phyloP scores from a whole-genome alignment of 2,113 vertebrate species.

The Alces alces region DNA sequence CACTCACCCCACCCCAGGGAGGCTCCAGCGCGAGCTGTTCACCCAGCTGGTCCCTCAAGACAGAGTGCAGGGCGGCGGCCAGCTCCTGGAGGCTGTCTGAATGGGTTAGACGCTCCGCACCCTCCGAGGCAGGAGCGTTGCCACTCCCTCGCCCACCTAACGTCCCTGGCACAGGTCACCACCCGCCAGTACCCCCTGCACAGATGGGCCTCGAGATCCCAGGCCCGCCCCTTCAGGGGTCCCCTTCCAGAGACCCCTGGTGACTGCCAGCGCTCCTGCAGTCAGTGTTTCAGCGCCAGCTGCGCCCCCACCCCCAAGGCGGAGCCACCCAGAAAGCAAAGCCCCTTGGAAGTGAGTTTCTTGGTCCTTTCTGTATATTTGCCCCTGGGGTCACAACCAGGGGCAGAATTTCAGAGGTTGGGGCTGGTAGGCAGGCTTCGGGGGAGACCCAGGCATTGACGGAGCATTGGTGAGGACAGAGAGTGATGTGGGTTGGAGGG shows the following conservation, averaged over 20 bases:
- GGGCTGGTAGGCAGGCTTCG: background rate
- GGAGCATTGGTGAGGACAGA: fast-evolving
- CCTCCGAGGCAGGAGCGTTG: background rate
- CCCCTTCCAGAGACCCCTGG: background rate
- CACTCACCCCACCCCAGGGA: background rate
- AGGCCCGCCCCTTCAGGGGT: background rate
- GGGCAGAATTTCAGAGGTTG: background rate
- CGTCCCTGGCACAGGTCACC: fast-evolving
- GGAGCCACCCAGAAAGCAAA: constrained; percentile 34
- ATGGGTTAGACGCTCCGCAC: fast-evolving
- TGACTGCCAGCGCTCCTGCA: constrained; percentile 10
- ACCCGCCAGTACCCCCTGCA: background rate
- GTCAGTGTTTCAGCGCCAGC: background rate
- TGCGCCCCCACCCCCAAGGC: background rate
- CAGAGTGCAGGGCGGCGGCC: fast-evolving
- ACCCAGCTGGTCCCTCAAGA: fast-evolving
- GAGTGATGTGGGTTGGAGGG: fast-evolving
- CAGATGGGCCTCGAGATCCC: background rate
- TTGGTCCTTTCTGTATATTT: background rate
- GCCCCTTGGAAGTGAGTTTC: constrained; percentile 79
- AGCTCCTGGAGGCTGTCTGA: background rate
- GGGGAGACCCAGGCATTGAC: background rate
- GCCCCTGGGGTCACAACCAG: background rate
- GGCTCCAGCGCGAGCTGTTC: constrained; percentile 48
- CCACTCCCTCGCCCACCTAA: constrained; percentile 51